These are phyloP conservation scores for Philopedon plagiatum DNA, from an alignment of 2,888 invertebrate genomes.

Conservation along the genomic window DNA sequence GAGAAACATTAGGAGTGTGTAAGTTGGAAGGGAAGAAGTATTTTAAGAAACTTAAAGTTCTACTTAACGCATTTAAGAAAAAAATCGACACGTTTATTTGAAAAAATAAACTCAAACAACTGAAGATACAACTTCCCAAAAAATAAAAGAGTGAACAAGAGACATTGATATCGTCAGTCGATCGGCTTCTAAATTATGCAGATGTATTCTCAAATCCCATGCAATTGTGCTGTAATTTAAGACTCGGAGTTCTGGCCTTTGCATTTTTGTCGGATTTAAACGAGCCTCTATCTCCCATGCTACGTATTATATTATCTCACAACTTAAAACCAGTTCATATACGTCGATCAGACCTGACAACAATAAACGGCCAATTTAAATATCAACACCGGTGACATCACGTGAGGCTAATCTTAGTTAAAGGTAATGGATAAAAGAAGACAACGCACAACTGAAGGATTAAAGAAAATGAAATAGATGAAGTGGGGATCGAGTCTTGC, in stretches of 20 bases:
- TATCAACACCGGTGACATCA: slow-evolving; percentile 37
- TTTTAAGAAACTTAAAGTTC: too few species aligned
- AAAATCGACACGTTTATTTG: too few species aligned
- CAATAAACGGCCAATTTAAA: slow-evolving; percentile 55
- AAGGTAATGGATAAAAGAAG: not conserved
- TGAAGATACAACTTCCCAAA: slow-evolving; percentile 30
- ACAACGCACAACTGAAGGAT: not conserved
- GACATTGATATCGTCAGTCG: slow-evolving; percentile 66
- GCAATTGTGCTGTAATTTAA: slow-evolving; percentile 69
- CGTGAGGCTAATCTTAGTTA: slow-evolving; percentile 19
- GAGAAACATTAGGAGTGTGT: too few species aligned
- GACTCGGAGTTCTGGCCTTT: slow-evolving; percentile 64
- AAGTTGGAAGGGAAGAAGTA: too few species aligned
- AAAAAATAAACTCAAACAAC: slow-evolving; percentile 1
- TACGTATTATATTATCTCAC: slow-evolving; percentile 66
- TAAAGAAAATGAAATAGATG: too few species aligned
- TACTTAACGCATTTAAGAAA: too few species aligned
- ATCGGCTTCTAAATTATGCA: slow-evolving; percentile 67
- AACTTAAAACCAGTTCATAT: slow-evolving; percentile 63
- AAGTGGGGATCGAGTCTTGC: too few species aligned
- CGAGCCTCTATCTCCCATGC: slow-evolving; percentile 54
- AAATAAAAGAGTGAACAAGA: slow-evolving; percentile 55
- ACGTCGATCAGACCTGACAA: slow-evolving; percentile 62
- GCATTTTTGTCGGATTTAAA: slow-evolving; percentile 66
- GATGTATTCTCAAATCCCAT: slow-evolving; percentile 68